Percentiles rank a stretch among this genome's conserved stretches.
phyloP scores from a whole-genome alignment of 2,797 vertebrate genomes.

The Sciurus carolinensis region DNA sequence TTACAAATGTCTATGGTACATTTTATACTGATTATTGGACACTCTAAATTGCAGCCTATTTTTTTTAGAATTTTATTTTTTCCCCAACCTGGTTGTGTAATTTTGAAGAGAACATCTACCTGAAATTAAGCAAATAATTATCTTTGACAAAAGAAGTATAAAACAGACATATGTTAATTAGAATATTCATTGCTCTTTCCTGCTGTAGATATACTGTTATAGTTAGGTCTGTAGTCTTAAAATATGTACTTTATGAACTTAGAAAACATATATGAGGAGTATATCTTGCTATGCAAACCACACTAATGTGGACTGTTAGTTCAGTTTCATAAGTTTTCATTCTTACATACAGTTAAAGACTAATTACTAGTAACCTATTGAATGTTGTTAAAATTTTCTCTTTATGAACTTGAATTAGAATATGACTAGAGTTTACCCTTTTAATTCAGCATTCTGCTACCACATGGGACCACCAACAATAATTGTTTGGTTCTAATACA shows the following conservation, averaged over 20 bases:
- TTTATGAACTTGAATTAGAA: conserved; percentile 34
- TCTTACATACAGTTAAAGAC: conserved; percentile 2
- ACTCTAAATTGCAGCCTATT: neutral
- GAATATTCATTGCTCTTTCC: neutral
- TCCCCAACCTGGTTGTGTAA: neutral
- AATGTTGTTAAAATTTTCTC: conserved; percentile 2
- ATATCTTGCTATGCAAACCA: neutral
- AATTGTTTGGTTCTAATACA: neutral
- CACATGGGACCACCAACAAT: neutral
- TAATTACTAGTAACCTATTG: neutral
- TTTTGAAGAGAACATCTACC: neutral
- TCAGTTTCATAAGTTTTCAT: neutral
- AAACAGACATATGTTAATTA: conserved; percentile 4
- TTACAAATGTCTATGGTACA: neutral
- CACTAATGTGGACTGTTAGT: neutral
- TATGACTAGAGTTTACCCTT: neutral
- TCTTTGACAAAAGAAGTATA: neutral
- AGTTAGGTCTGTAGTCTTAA: neutral
- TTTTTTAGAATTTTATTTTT: neutral
- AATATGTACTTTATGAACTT: neutral
- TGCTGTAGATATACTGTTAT: neutral
- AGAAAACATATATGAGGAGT: neutral
- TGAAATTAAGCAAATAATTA: conserved; percentile 51
- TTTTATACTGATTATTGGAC: neutral
- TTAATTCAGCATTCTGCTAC: neutral